Conservation (phyloP, 2,888 invertebrate genomes). For the Bhutanitis thaidina region DNA sequence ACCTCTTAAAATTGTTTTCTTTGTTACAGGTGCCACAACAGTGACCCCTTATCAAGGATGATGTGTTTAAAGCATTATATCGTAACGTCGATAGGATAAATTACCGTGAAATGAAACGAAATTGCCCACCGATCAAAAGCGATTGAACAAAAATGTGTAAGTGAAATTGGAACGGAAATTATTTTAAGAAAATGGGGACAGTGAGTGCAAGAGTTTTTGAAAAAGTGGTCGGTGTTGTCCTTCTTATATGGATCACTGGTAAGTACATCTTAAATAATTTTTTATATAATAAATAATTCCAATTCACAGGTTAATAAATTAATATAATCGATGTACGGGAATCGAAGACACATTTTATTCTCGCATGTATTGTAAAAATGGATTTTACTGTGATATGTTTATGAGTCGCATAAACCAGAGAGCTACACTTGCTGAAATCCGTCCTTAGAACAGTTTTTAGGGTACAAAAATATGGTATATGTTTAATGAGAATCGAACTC, state of each 20-base stretch:
- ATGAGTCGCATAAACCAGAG: too few relatives aligned
- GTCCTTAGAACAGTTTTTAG: too few relatives aligned
- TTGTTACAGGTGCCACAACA: slow-evolving; percentile 54
- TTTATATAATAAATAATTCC: too few relatives aligned
- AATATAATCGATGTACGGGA: too few relatives aligned
- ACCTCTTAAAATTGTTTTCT: slow-evolving; percentile 38
- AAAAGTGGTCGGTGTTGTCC: slow-evolving; percentile 40
- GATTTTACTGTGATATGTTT: too few relatives aligned
- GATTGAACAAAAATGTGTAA: slow-evolving; percentile 25
- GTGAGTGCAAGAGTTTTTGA: slow-evolving; percentile 35
- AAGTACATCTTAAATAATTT: slow-evolving; percentile 28
- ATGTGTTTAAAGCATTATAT: slow-evolving; percentile 26
- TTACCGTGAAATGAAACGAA: slow-evolving; percentile 13
- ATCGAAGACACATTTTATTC: too few relatives aligned
- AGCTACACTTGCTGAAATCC: too few relatives aligned
- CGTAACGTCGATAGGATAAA: slow-evolving; percentile 1
- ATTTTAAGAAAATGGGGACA: slow-evolving; percentile 48
- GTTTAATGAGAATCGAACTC: too few relatives aligned
- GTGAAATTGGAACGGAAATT: slow-evolving; percentile 18
- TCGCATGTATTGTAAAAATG: too few relatives aligned
- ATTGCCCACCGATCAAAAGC: slow-evolving; percentile 23
- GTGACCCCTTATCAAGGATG: slow-evolving; percentile 29
- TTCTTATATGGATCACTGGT: slow-evolving; percentile 61
- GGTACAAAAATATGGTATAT: too few relatives aligned
- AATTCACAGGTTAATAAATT: too few relatives aligned